Evolutionary conservation across 2,113 vertebrate genomes (phyloP).

Genomic region (Bos javanicus): DNA sequence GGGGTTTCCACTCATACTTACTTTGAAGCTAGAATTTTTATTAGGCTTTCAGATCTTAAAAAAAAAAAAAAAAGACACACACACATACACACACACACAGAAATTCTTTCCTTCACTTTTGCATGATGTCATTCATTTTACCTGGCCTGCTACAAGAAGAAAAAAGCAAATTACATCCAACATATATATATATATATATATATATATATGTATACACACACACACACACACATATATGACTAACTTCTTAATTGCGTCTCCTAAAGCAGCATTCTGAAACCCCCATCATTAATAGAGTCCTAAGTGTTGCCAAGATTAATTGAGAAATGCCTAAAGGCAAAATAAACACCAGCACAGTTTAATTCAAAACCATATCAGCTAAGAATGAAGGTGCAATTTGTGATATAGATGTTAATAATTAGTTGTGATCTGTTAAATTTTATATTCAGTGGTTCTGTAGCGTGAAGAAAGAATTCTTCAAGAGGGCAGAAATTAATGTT

Average conservation of each 20-base stretch:
- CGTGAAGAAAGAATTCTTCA: conserved; percentile 60
- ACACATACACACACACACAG: background rate
- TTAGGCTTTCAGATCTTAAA: conserved; percentile 27
- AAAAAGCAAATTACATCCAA: conserved; percentile 58
- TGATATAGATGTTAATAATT: conserved; percentile 74
- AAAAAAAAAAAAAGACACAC: background rate
- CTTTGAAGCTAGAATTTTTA: background rate
- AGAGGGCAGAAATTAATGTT: conserved; percentile 55
- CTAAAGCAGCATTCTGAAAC: conserved; percentile 51
- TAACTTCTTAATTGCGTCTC: conserved; percentile 56
- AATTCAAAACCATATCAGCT: conserved; percentile 47
- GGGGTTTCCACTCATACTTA: background rate
- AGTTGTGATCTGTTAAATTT: conserved; percentile 52
- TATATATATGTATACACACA: background rate
- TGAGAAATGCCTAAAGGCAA: conserved; percentile 70
- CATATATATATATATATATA: background rate
- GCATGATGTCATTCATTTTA: conserved; percentile 68
- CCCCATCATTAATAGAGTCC: conserved; percentile 44
- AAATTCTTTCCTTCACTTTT: conserved; percentile 26
- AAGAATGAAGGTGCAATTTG: conserved; percentile 58
- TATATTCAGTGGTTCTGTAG: conserved; percentile 45
- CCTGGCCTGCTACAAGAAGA: conserved; percentile 56
- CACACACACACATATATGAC: background rate
- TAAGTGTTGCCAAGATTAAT: conserved; percentile 64
- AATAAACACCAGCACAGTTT: conserved; percentile 55